These are phyloP conservation scores for Nyctereutes procyonoides DNA, from an alignment of 2,113 vertebrate genomes.

Conservation along the genomic window DNA sequence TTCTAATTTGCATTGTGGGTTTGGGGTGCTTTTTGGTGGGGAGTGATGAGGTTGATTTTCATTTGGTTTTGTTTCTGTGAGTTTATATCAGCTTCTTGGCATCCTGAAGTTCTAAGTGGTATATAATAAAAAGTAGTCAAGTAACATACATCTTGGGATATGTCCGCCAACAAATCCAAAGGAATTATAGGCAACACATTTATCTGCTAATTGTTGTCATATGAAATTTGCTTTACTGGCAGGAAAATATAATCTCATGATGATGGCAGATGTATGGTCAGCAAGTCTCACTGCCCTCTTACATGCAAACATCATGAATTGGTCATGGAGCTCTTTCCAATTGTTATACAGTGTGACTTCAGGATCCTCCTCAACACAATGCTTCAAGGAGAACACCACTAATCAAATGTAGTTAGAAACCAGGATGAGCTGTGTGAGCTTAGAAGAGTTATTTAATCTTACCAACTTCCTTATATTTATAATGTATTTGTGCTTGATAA, in stretches of 20 bases:
- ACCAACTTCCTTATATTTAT: conserved; percentile 2
- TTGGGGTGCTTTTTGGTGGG: neutral
- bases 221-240: conserved; percentile 52
- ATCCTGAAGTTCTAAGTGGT: neutral
- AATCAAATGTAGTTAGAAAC: neutral
- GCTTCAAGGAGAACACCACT: neutral
- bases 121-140: conserved; percentile 44
- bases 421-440: neutral
- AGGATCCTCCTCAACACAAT: neutral
- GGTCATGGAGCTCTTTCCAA: neutral
- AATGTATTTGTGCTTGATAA: neutral
- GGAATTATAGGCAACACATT: conserved; percentile 34
- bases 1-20: neutral
- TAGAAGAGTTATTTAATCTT: neutral
- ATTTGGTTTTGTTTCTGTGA: neutral
- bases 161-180: conserved; percentile 27
- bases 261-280: neutral
- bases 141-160: conserved; percentile 31
- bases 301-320: neutral
- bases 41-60: neutral
- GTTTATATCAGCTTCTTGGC: neutral
- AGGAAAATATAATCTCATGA: neutral
- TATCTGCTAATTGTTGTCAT: conserved; percentile 58
- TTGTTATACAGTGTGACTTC: neutral
- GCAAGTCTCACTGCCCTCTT: neutral